Evolutionary conservation across 1,140 invertebrate genomes (phyloP).

Genomic region (Sycophaga agraensis): DNA sequence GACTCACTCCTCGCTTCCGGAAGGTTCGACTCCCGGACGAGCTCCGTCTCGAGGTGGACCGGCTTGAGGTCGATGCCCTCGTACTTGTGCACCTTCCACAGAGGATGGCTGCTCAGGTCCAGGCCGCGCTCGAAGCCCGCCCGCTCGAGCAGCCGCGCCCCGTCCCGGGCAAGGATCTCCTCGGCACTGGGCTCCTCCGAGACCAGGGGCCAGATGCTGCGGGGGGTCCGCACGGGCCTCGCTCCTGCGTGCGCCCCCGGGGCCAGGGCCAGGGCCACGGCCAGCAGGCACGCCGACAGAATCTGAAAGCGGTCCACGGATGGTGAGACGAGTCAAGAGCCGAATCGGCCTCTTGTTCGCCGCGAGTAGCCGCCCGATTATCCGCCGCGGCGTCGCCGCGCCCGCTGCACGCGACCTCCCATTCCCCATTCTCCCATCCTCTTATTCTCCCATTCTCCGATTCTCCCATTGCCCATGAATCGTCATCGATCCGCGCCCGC

Average conservation of each 20-base stretch:
- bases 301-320: too few relatives aligned
- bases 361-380: too few relatives aligned
- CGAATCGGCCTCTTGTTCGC: too few relatives aligned
- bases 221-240: too few relatives aligned
- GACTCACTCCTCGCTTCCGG: too few relatives aligned
- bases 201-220: too few relatives aligned
- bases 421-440: neutral
- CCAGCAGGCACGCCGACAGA: too few relatives aligned
- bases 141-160: neutral
- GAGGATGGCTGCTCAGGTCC: slow-evolving; percentile 32
- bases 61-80: slow-evolving; percentile 39
- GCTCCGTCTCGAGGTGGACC: slow-evolving; percentile 18
- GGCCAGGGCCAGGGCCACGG: too few relatives aligned
- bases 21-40: neutral
- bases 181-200: neutral
- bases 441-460: neutral
- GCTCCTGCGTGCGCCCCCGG: too few relatives aligned
- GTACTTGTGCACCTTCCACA: slow-evolving; percentile 44
- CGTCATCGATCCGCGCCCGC: neutral
- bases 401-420: neutral
- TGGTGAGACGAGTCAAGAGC: too few relatives aligned
- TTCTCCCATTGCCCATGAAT: too few relatives aligned
- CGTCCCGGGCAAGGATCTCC: neutral
- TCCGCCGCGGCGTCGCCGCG: neutral
- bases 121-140: neutral